Evolutionary conservation across 2,113 vertebrate genomes (phyloP), one percentile per base, ranked within the genome.

Genomic region (Macquaria australasica): DNA sequence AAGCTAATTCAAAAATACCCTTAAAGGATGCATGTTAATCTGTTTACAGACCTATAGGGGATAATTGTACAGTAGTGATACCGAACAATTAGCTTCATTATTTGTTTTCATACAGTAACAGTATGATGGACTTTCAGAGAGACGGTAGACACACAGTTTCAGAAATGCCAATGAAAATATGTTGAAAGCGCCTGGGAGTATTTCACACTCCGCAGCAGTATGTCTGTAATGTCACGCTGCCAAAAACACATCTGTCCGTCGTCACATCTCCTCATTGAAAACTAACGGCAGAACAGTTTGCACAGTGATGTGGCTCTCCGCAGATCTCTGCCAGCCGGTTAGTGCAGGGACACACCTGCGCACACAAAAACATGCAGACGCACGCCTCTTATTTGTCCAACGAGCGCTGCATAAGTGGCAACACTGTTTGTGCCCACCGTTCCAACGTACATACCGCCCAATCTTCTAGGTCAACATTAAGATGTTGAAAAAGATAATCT

Each of bases 261-360:
- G 2, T 50, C 78, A 39, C 4, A 14, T 81, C 79, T 64, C 60
- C 62, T 64, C 58, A 11, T n/a, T 76, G 71, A 87, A 73, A 69
- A 45, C 56, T 63, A 72, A 34, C 12, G 12, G 31, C 56, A n/a
- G 31, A 23, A 23, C 8, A 23, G 84, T 87, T 89, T 56, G 55
- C 86, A 87, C 67, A 51, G 45, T 45, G 58, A 59, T 77, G 86
- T 69, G 72, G 53, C 20, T 84, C 84, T 90, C 88, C 14, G 14
- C 90, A 77, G 37, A 62, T 4, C 72, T 78, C 59, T 82, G 88
- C 51, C 73, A 83, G 88, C 73, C 68, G 8, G 79, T 86, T 81
- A 68, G 66, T 0, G 0, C 2, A 28, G 10, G n/a, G 55, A 84
- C 67, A 85, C 88, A 80, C 87, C 82, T 84, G 45, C 55, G 16